Conservation (phyloP, 2,797 vertebrate genomes). For the Buphagus erythrorhynchus region DNA sequence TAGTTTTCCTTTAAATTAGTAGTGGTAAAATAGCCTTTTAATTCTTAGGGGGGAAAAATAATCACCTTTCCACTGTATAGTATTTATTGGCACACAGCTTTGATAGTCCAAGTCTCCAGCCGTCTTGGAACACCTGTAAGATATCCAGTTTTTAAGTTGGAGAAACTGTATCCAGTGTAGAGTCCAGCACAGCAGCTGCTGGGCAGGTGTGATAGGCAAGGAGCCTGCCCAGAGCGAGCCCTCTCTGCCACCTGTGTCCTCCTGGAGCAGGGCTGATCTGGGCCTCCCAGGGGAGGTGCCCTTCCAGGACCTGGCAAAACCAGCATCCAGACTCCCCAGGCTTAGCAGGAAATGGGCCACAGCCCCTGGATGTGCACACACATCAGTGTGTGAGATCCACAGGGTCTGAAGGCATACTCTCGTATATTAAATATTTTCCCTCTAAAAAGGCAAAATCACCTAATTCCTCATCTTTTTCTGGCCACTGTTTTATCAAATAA, state of each 20-base stretch:
- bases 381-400: background rate
- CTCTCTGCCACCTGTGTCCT: background rate
- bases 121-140: background rate
- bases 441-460: background rate
- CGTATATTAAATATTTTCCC: background rate
- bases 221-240: background rate
- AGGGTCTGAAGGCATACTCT: background rate
- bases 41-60: fast-evolving
- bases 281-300: background rate
- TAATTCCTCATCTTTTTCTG: background rate
- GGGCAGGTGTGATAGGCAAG: background rate
- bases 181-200: background rate
- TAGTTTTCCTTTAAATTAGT: background rate
- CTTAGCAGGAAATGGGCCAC: background rate
- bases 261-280: background rate
- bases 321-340: background rate
- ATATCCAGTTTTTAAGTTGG: background rate
- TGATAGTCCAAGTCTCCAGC: background rate
- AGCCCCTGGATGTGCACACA: background rate
- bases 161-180: background rate
- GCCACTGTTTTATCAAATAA: background rate
- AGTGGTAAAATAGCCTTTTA: background rate
- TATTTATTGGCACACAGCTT: background rate
- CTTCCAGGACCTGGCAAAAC: background rate
- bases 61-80: background rate